These are phyloP conservation scores for Odontamblyopus lacepedii DNA, from an alignment of 2,797 vertebrate species.

Conservation along the genomic window DNA sequence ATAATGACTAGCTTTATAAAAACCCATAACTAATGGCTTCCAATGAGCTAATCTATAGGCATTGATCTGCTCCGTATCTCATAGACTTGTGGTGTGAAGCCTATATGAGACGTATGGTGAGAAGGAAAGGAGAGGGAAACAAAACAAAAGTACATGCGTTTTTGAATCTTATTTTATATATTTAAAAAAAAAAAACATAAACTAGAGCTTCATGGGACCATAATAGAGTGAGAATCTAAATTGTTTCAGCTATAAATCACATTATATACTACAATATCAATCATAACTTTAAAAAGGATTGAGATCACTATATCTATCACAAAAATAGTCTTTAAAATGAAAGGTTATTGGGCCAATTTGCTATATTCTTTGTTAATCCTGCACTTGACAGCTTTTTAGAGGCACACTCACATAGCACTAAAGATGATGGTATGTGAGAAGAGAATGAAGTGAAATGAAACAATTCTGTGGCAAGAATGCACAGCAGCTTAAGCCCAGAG, in stretches of 20 bases:
- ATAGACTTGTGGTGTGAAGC: slow-evolving; percentile 67
- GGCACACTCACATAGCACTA: slow-evolving; percentile 62
- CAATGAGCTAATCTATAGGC: slow-evolving; percentile 88
- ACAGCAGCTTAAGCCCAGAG: slow-evolving; percentile 72
- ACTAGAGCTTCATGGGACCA: not conserved
- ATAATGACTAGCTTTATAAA: slow-evolving; percentile 92
- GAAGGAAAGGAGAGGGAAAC: slow-evolving; percentile 21
- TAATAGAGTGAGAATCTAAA: not conserved
- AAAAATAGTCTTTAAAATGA: not conserved
- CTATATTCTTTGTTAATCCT: slow-evolving; percentile 61
- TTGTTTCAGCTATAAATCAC: not conserved
- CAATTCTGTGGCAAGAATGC: slow-evolving; percentile 70
- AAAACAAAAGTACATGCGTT: slow-evolving; percentile 6
- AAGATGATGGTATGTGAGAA: slow-evolving; percentile 65
- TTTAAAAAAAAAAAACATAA: not conserved
- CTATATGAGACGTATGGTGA: slow-evolving; percentile 26
- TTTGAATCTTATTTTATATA: not conserved
- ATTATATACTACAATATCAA: not conserved
- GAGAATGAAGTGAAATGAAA: slow-evolving; percentile 68
- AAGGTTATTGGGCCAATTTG: slow-evolving; percentile 58
- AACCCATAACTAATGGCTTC: slow-evolving; percentile 89
- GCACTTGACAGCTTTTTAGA: slow-evolving; percentile 71
- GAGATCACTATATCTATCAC: too few species aligned
- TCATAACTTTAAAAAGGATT: not conserved
- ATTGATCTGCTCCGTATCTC: slow-evolving; percentile 85